A percentile compares a stretch with the other conserved stretches of the same genome.
phyloP scores from a whole-genome alignment of 2,113 vertebrate genomes.

The Misgurnus anguillicaudatus region DNA sequence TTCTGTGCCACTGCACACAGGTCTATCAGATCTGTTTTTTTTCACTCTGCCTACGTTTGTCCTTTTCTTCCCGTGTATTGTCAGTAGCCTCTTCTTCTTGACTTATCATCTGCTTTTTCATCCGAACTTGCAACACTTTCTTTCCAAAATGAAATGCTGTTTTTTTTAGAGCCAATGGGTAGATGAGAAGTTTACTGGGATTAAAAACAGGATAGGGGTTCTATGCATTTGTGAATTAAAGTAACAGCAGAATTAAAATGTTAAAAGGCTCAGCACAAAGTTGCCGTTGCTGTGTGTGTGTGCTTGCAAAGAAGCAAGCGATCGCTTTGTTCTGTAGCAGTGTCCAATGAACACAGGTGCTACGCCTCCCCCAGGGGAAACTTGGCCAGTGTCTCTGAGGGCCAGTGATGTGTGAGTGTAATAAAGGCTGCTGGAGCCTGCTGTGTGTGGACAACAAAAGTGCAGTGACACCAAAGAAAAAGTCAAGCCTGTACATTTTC shows the following conservation, averaged over 20 bases:
- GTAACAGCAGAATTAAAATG: constrained; percentile 54
- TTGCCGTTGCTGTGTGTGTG: constrained; percentile 11
- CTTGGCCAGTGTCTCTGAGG: constrained; percentile 46
- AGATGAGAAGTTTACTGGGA: not conserved
- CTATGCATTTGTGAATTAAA: constrained; percentile 62
- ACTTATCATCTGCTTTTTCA: constrained; percentile 31
- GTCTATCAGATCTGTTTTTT: constrained; percentile 33
- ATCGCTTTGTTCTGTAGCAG: constrained; percentile 54
- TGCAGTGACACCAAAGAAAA: constrained; percentile 38
- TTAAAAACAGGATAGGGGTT: constrained; percentile 14
- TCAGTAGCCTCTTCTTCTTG: constrained; percentile 4
- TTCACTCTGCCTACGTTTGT: not conserved
- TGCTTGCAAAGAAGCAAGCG: not conserved
- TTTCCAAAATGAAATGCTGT: not conserved
- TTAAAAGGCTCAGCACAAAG: constrained; percentile 18
- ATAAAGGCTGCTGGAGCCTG: constrained; percentile 37
- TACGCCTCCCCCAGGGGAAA: constrained; percentile 47
- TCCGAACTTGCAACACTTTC: not conserved
- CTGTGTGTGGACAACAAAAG: constrained; percentile 27
- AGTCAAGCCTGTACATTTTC: not conserved
- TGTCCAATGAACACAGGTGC: constrained; percentile 61
- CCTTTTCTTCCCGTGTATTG: constrained; percentile 8
- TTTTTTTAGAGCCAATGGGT: not conserved
- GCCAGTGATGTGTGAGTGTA: constrained; percentile 45
- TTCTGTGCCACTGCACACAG: constrained; percentile 36